A percentile compares a stretch with the other conserved stretches of the same genome.
Conservation (phyloP, 2,113 vertebrate species). For the Egretta garzetta region DNA sequence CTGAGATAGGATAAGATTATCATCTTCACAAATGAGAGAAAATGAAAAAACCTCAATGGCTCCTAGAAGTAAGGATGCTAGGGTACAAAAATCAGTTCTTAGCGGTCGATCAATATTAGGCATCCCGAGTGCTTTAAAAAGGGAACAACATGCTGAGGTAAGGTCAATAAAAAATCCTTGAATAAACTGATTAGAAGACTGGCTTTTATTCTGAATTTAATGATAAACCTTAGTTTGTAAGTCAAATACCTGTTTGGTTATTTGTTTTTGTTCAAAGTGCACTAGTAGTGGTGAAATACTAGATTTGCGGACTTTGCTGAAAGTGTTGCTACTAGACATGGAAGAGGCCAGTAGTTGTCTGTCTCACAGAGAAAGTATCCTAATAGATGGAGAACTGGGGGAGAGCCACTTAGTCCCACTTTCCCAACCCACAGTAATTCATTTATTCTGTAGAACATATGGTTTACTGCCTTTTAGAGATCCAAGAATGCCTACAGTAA, state of each 20-base stretch:
- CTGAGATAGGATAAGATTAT: slow-evolving; percentile 27
- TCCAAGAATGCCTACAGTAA: not conserved
- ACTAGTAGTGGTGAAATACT: not conserved
- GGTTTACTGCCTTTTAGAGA: not conserved
- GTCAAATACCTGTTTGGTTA: not conserved
- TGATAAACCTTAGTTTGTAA: not conserved
- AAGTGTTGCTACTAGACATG: not conserved
- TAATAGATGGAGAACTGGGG: not conserved
- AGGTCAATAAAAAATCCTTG: not conserved
- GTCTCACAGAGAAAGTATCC: not conserved
- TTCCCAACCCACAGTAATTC: not conserved
- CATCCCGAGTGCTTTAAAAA: not conserved
- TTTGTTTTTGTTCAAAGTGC: not conserved
- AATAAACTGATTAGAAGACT: not conserved
- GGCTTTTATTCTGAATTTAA: not conserved
- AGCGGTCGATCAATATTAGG: not conserved
- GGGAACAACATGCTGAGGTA: not conserved
- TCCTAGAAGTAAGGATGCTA: not conserved
- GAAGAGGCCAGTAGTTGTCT: not conserved
- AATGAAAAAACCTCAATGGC: not conserved
- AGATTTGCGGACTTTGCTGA: not conserved
- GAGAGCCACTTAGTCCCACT: not conserved
- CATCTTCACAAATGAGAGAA: slow-evolving; percentile 30
- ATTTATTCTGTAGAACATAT: not conserved
- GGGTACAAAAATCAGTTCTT: slow-evolving; percentile 13